Evolutionary conservation across 2,888 invertebrate genomes (phyloP).

Genomic region (Boloria selene): DNA sequence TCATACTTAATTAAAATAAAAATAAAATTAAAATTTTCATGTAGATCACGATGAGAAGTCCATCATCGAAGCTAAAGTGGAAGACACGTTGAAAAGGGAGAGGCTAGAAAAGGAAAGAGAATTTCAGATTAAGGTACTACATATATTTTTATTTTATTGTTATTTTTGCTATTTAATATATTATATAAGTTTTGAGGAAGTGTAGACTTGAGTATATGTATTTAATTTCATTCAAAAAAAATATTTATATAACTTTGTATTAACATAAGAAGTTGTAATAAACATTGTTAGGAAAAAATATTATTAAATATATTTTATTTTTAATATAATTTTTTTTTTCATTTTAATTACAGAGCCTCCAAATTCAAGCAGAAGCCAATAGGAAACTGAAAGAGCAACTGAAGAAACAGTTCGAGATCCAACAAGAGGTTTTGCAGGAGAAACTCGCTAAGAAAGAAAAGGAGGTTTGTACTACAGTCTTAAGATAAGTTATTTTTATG

Average conservation of each 20-base stretch:
- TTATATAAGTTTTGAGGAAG: no score
- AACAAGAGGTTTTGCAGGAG: constrained; percentile 90
- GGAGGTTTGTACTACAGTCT: constrained; percentile 58
- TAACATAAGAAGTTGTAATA: not conserved
- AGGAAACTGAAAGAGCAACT: constrained; percentile 89
- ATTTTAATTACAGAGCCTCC: constrained; percentile 76
- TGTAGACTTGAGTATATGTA: no score
- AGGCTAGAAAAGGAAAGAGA: constrained; percentile 85
- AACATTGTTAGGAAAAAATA: not conserved
- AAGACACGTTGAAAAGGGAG: constrained; percentile 87
- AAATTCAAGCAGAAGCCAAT: constrained; percentile 86
- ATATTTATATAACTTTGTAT: not conserved
- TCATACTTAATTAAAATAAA: no score
- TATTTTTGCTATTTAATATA: no score
- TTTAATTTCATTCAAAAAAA: no score
- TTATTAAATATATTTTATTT: no score
- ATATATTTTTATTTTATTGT: not conserved
- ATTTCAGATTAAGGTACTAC: constrained; percentile 86
- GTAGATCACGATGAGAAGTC: constrained; percentile 71
- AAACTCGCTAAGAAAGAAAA: constrained; percentile 85
- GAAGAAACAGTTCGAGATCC: constrained; percentile 92
- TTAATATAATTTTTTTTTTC: no score
- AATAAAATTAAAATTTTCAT: no score
- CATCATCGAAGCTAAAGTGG: constrained; percentile 83
- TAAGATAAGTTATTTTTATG: not conserved